Conservation (phyloP, 2,113 vertebrate species). For the Tichodroma muraria region DNA sequence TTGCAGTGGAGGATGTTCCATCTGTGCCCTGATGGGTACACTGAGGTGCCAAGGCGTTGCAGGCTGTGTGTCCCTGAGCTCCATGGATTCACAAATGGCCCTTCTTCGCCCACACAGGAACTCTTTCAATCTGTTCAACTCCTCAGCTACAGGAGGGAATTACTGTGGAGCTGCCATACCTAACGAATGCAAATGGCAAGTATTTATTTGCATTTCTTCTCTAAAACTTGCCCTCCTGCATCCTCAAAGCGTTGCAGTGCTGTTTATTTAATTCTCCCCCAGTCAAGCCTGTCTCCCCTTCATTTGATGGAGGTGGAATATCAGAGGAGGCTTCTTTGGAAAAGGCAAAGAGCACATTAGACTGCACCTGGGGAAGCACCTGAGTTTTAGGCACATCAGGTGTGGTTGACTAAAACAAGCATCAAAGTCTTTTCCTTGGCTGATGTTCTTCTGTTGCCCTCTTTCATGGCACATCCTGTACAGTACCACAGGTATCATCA, state of each 20-base stretch:
- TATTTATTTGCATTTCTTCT: not conserved
- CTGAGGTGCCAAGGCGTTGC: not conserved
- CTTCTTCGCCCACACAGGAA: not conserved
- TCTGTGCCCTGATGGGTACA: not conserved
- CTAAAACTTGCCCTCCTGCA: not conserved
- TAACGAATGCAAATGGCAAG: not conserved
- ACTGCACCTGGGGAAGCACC: not conserved
- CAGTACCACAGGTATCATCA: not conserved
- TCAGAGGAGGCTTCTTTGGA: not conserved
- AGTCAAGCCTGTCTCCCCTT: not conserved
- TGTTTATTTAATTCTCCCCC: not conserved
- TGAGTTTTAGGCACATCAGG: not conserved
- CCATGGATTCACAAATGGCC: not conserved
- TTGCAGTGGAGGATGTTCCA: not conserved
- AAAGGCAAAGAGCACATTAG: not conserved
- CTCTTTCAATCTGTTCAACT: not conserved
- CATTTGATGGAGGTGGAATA: not conserved
- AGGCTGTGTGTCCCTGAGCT: not conserved
- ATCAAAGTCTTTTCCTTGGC: not conserved
- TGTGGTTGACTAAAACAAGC: not conserved
- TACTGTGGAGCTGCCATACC: not conserved
- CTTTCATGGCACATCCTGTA: not conserved
- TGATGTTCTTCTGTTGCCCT: not conserved
- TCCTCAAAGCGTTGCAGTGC: not conserved
- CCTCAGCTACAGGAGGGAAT: not conserved